These are phyloP conservation scores for Aurelia aurita complex sp. Pacific DNA, from an alignment of 30 jellyfish, hydroid and myxozoan species.

Conservation along the genomic window DNA sequence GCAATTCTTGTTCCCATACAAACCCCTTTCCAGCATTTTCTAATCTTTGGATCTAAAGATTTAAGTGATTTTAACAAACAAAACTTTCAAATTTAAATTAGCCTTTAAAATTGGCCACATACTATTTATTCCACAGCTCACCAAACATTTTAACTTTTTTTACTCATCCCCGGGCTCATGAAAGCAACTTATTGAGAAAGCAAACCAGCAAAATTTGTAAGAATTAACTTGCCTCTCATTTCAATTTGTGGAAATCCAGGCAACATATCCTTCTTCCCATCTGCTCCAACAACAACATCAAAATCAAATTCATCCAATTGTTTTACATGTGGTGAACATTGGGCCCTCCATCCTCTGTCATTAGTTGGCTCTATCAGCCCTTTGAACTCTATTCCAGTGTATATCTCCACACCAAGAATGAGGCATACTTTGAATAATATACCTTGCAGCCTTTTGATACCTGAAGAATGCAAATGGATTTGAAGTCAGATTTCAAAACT, in stretches of 20 bases:
- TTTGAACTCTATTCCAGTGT: conserved; percentile 69
- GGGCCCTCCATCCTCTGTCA: conserved; percentile 83
- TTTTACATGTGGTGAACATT: conserved; percentile 72
- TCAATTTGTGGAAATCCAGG: conserved; percentile 99
- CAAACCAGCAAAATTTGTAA: too few relatives aligned
- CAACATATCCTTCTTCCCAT: conserved; percentile 94
- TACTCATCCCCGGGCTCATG: too few relatives aligned
- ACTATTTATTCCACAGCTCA: too few relatives aligned
- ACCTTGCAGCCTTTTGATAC: conserved; percentile 81
- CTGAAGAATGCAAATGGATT: conserved; percentile 29
- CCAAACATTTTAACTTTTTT: too few relatives aligned
- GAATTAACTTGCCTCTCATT: conserved; percentile 77
- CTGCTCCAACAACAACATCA: conserved; percentile 93
- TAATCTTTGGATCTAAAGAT: too few relatives aligned
- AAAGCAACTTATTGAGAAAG: too few relatives aligned
- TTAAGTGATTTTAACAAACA: too few relatives aligned
- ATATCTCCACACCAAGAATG: conserved; percentile 87
- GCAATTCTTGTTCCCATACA: too few relatives aligned
- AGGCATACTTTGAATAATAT: conserved; percentile 79
- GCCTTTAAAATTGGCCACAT: too few relatives aligned
- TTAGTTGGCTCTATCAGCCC: conserved; percentile 88
- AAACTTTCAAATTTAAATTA: too few relatives aligned
- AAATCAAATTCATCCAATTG: conserved; percentile 63
- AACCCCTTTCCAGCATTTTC: too few relatives aligned
- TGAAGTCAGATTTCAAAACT: too few relatives aligned